phyloP scores from a whole-genome alignment of 2,888 invertebrate species.

The Anagyrus pseudococci region DNA sequence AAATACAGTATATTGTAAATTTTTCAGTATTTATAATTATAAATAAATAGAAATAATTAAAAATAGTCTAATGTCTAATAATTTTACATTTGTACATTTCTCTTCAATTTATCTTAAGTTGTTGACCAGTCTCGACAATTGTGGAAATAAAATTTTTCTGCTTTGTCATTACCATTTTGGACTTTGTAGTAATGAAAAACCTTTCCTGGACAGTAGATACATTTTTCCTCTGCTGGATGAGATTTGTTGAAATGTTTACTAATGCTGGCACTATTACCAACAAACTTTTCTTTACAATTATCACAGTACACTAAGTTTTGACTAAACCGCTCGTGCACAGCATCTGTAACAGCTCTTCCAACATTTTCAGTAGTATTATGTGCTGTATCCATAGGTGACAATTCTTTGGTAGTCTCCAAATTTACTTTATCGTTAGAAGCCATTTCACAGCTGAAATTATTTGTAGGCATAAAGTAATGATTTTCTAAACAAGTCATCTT shows the following conservation, averaged over 20 bases:
- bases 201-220: slow-evolving; percentile 52
- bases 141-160: slow-evolving; percentile 47
- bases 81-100: no score
- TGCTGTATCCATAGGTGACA: neutral
- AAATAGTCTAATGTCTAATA: slow-evolving; percentile 12
- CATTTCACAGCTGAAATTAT: slow-evolving; percentile 34
- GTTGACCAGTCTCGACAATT: slow-evolving; percentile 44
- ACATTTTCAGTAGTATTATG: slow-evolving; percentile 6
- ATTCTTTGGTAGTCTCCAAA: slow-evolving; percentile 4
- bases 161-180: slow-evolving; percentile 37
- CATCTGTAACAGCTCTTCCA: slow-evolving; percentile 51
- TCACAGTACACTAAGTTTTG: slow-evolving; percentile 47
- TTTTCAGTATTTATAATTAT: slow-evolving; percentile 27
- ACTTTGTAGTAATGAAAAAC: slow-evolving; percentile 49
- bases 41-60: slow-evolving; percentile 22
- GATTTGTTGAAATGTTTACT: slow-evolving; percentile 49
- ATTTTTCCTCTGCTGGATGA: slow-evolving; percentile 47
- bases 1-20: slow-evolving; percentile 15
- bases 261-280: slow-evolving; percentile 46
- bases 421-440: slow-evolving; percentile 26
- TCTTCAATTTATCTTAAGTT: no score
- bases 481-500: no score
- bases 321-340: slow-evolving; percentile 53
- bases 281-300: slow-evolving; percentile 46
- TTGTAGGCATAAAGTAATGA: no score